These are phyloP conservation scores for Melolontha melolontha DNA, from an alignment of 2,888 invertebrate species.

Conservation along the genomic window DNA sequence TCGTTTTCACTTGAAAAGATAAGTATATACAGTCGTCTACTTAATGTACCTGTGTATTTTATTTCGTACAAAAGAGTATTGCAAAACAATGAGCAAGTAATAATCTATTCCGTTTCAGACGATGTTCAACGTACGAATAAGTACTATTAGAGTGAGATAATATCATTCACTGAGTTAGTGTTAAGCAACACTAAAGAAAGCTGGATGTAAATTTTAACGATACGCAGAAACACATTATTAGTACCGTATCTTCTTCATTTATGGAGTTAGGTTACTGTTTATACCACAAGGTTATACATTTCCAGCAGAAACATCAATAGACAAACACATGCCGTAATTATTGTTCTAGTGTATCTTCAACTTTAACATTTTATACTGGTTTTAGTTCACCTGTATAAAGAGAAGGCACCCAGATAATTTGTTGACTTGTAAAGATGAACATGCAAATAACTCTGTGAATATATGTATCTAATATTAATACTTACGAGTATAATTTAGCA, in stretches of 20 bases:
- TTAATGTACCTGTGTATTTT: too few relatives aligned
- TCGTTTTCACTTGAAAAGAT: too few relatives aligned
- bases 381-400: constrained; percentile 8
- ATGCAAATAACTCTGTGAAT: too few relatives aligned
- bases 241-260: not conserved
- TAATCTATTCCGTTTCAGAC: not conserved
- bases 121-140: not conserved
- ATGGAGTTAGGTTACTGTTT: not conserved
- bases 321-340: constrained; percentile 28
- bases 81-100: constrained; percentile 26
- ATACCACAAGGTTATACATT: constrained; percentile 11
- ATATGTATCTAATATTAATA: too few relatives aligned
- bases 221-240: constrained; percentile 11
- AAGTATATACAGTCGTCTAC: too few relatives aligned
- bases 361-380: constrained; percentile 22
- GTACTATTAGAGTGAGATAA: constrained; percentile 12
- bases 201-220: constrained; percentile 22
- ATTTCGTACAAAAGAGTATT: constrained; percentile 5
- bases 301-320: not conserved
- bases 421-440: too few relatives aligned
- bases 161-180: constrained; percentile 1
- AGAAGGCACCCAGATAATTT: too few relatives aligned
- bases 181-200: constrained; percentile 22
- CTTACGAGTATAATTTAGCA: too few relatives aligned
- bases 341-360: constrained; percentile 9